Evolutionary conservation across 1,140 invertebrate species (phyloP), one percentile per base, ranked within the genome.

Genomic region (Zaprionus lachaisei): DNA sequence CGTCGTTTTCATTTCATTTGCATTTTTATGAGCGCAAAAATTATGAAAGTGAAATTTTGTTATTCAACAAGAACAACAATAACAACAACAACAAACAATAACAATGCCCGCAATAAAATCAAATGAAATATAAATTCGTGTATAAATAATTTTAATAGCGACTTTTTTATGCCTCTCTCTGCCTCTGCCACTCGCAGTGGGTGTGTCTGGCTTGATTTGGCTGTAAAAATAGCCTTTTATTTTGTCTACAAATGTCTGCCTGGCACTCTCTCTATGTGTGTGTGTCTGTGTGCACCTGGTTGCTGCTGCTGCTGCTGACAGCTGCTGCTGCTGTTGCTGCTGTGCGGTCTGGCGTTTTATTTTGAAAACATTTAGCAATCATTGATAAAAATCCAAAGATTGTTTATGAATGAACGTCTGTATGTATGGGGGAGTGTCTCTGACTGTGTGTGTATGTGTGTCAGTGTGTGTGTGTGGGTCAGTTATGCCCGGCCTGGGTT

Each of bases 331-430:
- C 2, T 61, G 62, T 11, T 62, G 58, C 41, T 75, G 74, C 55
- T 71, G 69, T 68, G 58, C 58, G 70, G 70, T 63, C 56, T 56
- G 63, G 70, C 31, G 71, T 76, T 87, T 87, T 90, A 79, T 83
- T 89, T 87, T 70, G 71, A 80, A 80, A 87, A 74, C 83, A 86
- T 86, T 86, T 89, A 81, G 81, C 85, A 89, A 89, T 90, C 85
- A 89, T 89, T 89, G 85, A 89, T 90, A 89, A 89, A 89, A 90
- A 89, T 89, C 85, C 79, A 85, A 77, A 81, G 81, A 90, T 81
- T 55, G 72, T 84, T 89, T 89, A 89, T 89, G 84, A 89, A 89
- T 89, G 84, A 90, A 90, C 37, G 76, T 17, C 26, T 37, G 55
- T 58, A 17, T 62, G 47, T 56, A 11, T 55, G 12, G 20, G 76